Conservation (phyloP, 2,113 vertebrate species). For the Jaculus jaculus region DNA sequence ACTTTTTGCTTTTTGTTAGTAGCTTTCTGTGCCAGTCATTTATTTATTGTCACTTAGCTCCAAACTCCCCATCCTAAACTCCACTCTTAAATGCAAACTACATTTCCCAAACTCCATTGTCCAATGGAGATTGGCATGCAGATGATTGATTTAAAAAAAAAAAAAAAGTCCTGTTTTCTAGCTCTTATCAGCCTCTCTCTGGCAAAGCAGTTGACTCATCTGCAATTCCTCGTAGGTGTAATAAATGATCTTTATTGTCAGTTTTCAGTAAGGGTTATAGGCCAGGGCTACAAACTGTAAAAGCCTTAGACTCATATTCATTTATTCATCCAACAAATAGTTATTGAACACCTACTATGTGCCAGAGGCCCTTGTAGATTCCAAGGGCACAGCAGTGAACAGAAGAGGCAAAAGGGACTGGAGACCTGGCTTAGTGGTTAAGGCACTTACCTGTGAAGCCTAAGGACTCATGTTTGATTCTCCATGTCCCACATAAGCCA, state of each 20-base stretch:
- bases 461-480: too few relatives aligned
- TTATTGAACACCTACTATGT: constrained; percentile 12
- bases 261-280: not conserved
- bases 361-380: not conserved
- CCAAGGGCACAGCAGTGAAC: not conserved
- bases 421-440: too few relatives aligned
- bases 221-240: not conserved
- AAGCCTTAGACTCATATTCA: not conserved
- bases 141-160: not conserved
- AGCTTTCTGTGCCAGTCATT: not conserved
- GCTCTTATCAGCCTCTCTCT: not conserved
- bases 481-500: too few relatives aligned
- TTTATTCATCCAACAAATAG: constrained; percentile 36
- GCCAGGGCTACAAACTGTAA: not conserved
- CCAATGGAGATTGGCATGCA: not conserved
- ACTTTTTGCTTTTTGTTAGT: not conserved
- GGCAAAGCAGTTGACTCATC: not conserved
- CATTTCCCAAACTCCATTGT: too few relatives aligned
- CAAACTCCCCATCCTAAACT: not conserved
- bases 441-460: too few relatives aligned
- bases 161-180: not conserved
- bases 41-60: not conserved
- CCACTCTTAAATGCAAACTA: not conserved
- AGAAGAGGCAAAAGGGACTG: too few relatives aligned
- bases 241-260: not conserved